Evolutionary conservation across 2,113 vertebrate genomes (phyloP).

Genomic region (Cheirogaleus medius): DNA sequence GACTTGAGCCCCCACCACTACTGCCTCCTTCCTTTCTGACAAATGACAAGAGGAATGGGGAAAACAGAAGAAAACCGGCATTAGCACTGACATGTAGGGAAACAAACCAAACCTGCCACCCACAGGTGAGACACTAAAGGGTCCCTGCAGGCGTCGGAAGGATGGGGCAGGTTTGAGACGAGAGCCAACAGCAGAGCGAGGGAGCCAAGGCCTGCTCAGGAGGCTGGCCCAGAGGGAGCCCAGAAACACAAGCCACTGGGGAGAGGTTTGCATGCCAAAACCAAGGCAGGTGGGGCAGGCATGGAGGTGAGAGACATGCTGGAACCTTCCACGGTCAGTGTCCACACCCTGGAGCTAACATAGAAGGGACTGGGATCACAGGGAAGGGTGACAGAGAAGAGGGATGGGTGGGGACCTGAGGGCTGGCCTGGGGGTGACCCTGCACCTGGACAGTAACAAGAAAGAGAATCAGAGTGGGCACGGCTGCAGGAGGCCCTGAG

Average conservation of each 20-base stretch:
- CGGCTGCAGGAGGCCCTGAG: background rate
- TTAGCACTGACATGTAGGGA: background rate
- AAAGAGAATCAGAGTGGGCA: background rate
- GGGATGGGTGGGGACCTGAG: background rate
- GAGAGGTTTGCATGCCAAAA: background rate
- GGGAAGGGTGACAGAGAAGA: no score
- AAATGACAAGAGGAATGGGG: background rate
- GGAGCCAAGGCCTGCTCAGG: background rate
- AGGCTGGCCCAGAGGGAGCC: background rate
- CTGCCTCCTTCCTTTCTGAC: background rate
- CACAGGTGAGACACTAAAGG: background rate
- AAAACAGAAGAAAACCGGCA: background rate
- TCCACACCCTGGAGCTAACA: background rate
- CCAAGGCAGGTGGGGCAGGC: fast-evolving
- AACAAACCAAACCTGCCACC: background rate
- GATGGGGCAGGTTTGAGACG: background rate
- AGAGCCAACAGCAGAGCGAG: background rate
- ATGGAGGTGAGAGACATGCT: background rate
- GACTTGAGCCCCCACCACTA: no score
- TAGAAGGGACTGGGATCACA: fast-evolving
- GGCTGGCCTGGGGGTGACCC: background rate
- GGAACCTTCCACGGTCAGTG: no score
- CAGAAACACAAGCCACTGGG: background rate
- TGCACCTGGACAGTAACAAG: no score
- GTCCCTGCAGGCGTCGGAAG: no score